These are phyloP conservation scores for Zaprionus camerounensis DNA, from an alignment of 1,140 invertebrate genomes.

Conservation along the genomic window DNA sequence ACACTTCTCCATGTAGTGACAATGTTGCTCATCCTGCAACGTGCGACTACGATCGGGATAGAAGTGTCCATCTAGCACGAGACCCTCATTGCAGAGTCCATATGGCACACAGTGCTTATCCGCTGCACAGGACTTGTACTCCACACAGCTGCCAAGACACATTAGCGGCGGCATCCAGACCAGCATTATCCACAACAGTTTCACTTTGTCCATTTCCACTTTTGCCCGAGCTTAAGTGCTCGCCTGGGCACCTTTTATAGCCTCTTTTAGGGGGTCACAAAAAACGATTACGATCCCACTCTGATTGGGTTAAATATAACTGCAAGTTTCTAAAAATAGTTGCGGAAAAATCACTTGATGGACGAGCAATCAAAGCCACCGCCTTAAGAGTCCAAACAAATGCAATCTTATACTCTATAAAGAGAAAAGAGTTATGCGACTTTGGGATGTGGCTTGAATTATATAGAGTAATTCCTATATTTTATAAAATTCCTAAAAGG, in stretches of 20 bases:
- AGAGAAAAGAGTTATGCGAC: not conserved
- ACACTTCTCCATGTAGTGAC: conserved; percentile 70
- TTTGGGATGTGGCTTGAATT: not conserved
- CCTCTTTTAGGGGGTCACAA: not conserved
- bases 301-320: conserved; percentile 73
- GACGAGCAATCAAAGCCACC: not conserved
- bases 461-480: not conserved
- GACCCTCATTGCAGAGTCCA: conserved; percentile 56
- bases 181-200: conserved; percentile 14
- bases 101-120: conserved; percentile 59
- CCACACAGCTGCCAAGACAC: not conserved
- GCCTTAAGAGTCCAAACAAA: conserved; percentile 7
- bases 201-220: conserved; percentile 15
- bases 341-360: conserved; percentile 13
- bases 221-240: conserved; percentile 38
- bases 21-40: conserved; percentile 38
- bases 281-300: conserved; percentile 7
- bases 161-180: conserved; percentile 3
- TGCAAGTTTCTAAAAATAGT: conserved; percentile 60
- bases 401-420: not conserved
- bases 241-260: conserved; percentile 56
- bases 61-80: conserved; percentile 49
- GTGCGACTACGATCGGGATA: conserved; percentile 61
- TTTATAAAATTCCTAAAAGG: too few relatives aligned
- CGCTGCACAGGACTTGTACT: conserved; percentile 41